Percentiles rank a stretch among this genome's conserved stretches.
Conservation (phyloP, 2,888 invertebrate genomes). For the Cephus rjabovi region DNA sequence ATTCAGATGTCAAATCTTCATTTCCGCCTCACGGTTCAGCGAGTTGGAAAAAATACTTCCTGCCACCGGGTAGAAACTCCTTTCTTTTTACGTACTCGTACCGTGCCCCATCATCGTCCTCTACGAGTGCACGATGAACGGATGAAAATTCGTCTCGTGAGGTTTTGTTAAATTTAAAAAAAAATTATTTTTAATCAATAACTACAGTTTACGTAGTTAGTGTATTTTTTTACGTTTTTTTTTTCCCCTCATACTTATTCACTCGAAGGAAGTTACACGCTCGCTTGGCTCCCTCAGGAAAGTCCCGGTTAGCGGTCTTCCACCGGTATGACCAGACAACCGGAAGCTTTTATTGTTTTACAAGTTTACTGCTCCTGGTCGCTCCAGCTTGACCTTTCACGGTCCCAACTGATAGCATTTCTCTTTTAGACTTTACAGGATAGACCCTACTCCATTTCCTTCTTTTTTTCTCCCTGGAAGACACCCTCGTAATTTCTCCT, state of each 20-base stretch:
- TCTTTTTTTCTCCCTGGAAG: constrained; percentile 9
- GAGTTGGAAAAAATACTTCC: constrained; percentile 65
- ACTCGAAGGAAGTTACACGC: neutral
- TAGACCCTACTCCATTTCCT: constrained; percentile 4
- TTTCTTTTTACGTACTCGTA: neutral
- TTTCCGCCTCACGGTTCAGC: constrained; percentile 57
- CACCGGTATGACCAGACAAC: constrained; percentile 28
- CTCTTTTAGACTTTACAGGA: constrained; percentile 3
- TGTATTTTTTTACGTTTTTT: neutral
- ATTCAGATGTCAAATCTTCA: constrained; percentile 65
- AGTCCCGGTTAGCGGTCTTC: neutral
- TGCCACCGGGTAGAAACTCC: constrained; percentile 28
- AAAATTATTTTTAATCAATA: neutral
- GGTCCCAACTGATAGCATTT: constrained; percentile 7
- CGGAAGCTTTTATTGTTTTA: constrained; percentile 67
- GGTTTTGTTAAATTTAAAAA: neutral
- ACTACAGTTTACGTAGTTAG: neutral
- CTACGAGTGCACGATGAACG: neutral
- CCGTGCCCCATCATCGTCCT: neutral
- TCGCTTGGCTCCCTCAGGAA: neutral
- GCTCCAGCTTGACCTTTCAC: constrained; percentile 29
- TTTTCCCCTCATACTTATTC: neutral
- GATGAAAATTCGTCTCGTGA: neutral
- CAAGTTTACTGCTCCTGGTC: constrained; percentile 51
- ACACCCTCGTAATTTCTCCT: neutral